These are phyloP conservation scores for Numenius arquata DNA, from an alignment of 2,113 vertebrate species.

Conservation along the genomic window DNA sequence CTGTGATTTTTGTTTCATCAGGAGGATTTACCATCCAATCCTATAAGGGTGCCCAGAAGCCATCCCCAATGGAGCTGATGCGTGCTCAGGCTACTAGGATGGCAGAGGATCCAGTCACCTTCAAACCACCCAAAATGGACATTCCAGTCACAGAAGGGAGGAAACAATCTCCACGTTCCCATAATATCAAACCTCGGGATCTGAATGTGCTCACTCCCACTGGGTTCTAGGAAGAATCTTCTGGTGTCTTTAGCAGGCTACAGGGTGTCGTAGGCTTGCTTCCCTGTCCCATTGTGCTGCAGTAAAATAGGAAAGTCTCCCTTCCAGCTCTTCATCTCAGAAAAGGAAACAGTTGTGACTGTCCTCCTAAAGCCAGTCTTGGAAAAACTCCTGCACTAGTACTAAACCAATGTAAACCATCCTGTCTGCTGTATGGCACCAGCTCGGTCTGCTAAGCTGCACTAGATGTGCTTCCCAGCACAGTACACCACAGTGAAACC, in stretches of 20 bases:
- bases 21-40: constrained; percentile 86
- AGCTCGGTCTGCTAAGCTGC: neutral
- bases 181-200: constrained; percentile 87
- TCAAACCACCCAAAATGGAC: constrained; percentile 87
- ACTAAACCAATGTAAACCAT: neutral
- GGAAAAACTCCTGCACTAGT: neutral
- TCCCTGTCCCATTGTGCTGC: neutral
- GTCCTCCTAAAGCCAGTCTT: neutral
- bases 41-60: constrained; percentile 87
- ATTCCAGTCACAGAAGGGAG: constrained; percentile 76
- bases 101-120: constrained; percentile 77
- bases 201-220: constrained; percentile 90
- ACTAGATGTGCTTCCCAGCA: neutral
- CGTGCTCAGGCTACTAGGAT: constrained; percentile 82
- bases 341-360: neutral
- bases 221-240: constrained; percentile 78
- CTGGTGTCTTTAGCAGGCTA: neutral
- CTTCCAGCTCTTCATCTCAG: neutral
- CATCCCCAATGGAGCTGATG: constrained; percentile 88
- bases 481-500: neutral
- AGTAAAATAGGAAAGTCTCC: constrained; percentile 36
- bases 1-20: neutral
- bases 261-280: neutral
- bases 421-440: neutral
- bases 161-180: constrained; percentile 73